phyloP scores from a whole-genome alignment of 2,113 vertebrate genomes.

The Lophius piscatorius region DNA sequence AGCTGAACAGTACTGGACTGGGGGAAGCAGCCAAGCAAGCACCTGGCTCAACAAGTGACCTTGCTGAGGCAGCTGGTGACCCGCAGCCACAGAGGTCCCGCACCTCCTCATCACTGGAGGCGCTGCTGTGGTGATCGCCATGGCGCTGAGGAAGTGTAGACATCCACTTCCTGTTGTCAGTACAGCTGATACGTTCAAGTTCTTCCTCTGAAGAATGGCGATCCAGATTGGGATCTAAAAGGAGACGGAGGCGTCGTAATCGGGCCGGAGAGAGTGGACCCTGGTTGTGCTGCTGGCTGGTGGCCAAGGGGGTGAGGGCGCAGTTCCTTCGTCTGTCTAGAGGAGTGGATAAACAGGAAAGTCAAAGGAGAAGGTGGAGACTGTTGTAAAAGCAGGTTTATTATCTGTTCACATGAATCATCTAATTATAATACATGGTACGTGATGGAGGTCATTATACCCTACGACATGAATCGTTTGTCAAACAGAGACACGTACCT shows the following conservation, averaged over 20 bases:
- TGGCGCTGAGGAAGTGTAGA: slow-evolving; percentile 74
- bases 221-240: slow-evolving; percentile 86
- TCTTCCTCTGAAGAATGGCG: slow-evolving; percentile 91
- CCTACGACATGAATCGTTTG: neutral
- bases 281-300: slow-evolving; percentile 90
- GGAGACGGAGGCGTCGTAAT: slow-evolving; percentile 82
- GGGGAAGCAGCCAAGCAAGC: slow-evolving; percentile 75
- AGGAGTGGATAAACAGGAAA: slow-evolving; percentile 33
- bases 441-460: neutral
- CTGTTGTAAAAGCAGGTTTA: neutral
- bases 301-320: slow-evolving; percentile 86
- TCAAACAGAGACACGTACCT: slow-evolving; percentile 78
- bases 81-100: slow-evolving; percentile 83
- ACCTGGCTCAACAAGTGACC: slow-evolving; percentile 37
- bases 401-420: slow-evolving; percentile 4
- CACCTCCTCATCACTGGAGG: slow-evolving; percentile 92
- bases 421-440: neutral
- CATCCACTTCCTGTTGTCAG: slow-evolving; percentile 87
- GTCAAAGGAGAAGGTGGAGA: neutral
- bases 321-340: slow-evolving; percentile 88
- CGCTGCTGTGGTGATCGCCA: slow-evolving; percentile 80
- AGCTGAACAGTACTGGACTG: slow-evolving; percentile 89
- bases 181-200: slow-evolving; percentile 87
- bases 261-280: slow-evolving; percentile 82
- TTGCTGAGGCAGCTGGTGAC: slow-evolving; percentile 58